Evolutionary conservation across 2,113 vertebrate genomes (phyloP).

Genomic region (Vimba vimba): DNA sequence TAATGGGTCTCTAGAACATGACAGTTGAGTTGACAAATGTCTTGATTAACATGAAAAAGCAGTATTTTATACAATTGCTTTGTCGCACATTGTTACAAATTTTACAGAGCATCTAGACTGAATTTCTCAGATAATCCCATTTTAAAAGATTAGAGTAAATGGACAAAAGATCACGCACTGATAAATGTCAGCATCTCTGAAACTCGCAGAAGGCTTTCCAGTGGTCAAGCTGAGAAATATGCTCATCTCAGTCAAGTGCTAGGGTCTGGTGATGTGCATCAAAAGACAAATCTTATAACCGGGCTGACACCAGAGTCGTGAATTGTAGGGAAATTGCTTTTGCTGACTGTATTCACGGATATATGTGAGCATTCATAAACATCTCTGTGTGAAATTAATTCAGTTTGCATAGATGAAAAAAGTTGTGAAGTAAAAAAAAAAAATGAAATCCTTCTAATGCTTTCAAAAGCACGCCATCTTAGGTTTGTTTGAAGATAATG

Average conservation of each 20-base stretch:
- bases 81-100: neutral
- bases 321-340: conserved; percentile 48
- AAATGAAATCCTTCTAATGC: conserved; percentile 62
- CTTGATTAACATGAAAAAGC: neutral
- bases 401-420: conserved; percentile 44
- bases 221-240: conserved; percentile 44
- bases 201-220: neutral
- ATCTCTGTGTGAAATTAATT: conserved; percentile 62
- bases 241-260: conserved; percentile 36
- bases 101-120: neutral
- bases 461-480: conserved; percentile 64
- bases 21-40: neutral
- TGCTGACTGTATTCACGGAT: conserved; percentile 54
- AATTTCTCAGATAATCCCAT: neutral
- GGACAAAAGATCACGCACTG: neutral
- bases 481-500: conserved; percentile 70
- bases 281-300: conserved; percentile 51
- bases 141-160: neutral
- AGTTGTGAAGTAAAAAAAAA: conserved; percentile 13
- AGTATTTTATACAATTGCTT: conserved; percentile 9
- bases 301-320: conserved; percentile 27
- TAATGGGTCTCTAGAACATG: neutral
- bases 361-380: conserved; percentile 60
- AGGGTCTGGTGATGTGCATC: conserved; percentile 32
- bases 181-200: neutral